Base-by-base conservation (phyloP, 2,888 invertebrate genomes). In the Adineta ricciae region DNA sequence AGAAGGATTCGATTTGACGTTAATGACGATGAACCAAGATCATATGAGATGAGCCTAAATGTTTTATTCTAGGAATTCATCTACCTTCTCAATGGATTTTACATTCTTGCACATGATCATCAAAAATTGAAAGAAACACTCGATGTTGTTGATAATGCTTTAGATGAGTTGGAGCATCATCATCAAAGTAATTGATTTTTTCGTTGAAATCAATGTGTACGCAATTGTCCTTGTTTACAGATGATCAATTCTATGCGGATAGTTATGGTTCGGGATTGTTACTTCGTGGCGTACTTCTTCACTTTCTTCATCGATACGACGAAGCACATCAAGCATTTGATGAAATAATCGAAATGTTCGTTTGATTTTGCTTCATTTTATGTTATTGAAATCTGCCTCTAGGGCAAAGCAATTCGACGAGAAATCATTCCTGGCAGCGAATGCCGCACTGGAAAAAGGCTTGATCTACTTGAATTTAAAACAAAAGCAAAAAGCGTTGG, bases 31-130 rank as follows among this genome's bases (percentile, higher is more conserved):
- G 24, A 8, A 11, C 46, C n/a, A n/a, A n/a, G n/a, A n/a, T n/a
- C n/a, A n/a, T n/a, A n/a, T n/a, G n/a, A n/a, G n/a, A 46, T 46
- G 46, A 46, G 5, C 8, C 5, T 8, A 8, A 46, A 11, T 46
- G 46, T 46, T 46, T 11, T 46, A 11, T 46, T 88, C 11, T 88
- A 92, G 92, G 97, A 97, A 91, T 92, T 97, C 86, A 92, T 97
- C 90, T 96, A 95, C 89, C 92, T 96, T 14, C 97, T 96, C 96
- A 97, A 97, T 91, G 93, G 95, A 88, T 95, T 97, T 90, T 93
- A 94, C 88, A 93, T 95, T 5, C 91, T 96, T 86, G 93, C 93
- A 24, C 94, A 93, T 88, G 93, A 94, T 87, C 92, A 92, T 86
- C 91, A 92, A 49, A 91, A 91, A 83, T 86, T 91, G 78, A 89